A percentile compares a stretch with the other conserved stretches of the same genome.
Conservation (phyloP, 2,888 invertebrate species). For the Hetaerina titia region DNA sequence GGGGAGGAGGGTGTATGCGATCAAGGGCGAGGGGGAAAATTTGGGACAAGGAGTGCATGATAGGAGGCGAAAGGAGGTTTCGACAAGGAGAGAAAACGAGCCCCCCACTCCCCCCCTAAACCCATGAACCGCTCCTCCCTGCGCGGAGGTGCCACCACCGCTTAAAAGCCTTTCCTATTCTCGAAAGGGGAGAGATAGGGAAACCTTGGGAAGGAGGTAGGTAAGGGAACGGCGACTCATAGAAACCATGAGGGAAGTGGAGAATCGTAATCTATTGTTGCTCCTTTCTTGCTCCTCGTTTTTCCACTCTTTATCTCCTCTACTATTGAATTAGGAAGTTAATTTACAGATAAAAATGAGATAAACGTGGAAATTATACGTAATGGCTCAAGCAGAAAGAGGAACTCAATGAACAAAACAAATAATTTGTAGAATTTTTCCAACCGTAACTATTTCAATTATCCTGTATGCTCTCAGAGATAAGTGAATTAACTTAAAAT, state of each 20-base stretch:
- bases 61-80: background rate
- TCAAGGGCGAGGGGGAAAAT: background rate
- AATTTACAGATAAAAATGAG: too few relatives aligned
- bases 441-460: too few relatives aligned
- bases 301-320: too few relatives aligned
- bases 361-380: too few relatives aligned
- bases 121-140: background rate
- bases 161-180: constrained; percentile 57
- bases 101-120: background rate
- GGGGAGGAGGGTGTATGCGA: background rate
- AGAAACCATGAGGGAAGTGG: background rate
- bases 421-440: too few relatives aligned
- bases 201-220: background rate
- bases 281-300: too few relatives aligned
- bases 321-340: too few relatives aligned
- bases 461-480: too few relatives aligned
- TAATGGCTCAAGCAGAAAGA: too few relatives aligned
- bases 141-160: constrained; percentile 28
- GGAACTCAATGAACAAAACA: too few relatives aligned
- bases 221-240: background rate
- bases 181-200: background rate
- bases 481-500: too few relatives aligned
- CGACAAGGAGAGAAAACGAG: constrained; percentile 26
- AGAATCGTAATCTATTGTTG: too few relatives aligned
- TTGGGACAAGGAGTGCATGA: background rate